These are phyloP conservation scores for Siniperca obscura DNA, from an alignment of 2,797 vertebrate species.

Conservation along the genomic window DNA sequence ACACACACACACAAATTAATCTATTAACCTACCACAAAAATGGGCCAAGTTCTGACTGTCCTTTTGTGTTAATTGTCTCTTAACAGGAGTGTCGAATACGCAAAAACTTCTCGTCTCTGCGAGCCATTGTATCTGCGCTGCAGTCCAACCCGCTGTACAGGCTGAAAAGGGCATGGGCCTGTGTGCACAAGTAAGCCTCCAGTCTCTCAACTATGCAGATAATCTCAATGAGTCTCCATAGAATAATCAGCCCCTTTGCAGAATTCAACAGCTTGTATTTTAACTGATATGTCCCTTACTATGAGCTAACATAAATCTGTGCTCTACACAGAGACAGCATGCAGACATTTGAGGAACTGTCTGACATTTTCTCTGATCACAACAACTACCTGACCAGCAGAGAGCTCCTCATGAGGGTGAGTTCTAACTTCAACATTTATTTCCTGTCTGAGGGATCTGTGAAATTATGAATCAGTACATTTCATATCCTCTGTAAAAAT, in stretches of 20 bases:
- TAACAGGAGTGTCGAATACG: slow-evolving; percentile 94
- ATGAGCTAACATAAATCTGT: slow-evolving; percentile 21
- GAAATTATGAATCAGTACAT: background rate
- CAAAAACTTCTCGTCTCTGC: slow-evolving; percentile 97
- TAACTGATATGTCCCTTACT: background rate
- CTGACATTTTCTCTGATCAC: slow-evolving; percentile 95
- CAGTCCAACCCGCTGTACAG: slow-evolving; percentile 96
- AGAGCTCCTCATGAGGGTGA: slow-evolving; percentile 96
- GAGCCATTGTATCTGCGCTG: slow-evolving; percentile 93
- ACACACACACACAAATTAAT: background rate
- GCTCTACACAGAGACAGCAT: slow-evolving; percentile 87
- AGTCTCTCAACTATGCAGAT: slow-evolving; percentile 25
- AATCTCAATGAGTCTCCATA: slow-evolving; percentile 21
- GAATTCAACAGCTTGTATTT: background rate
- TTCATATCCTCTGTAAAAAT: background rate
- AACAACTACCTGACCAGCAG: slow-evolving; percentile 95
- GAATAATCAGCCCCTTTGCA: background rate
- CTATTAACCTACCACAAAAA: rapidly evolving
- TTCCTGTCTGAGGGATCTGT: background rate
- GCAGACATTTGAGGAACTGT: slow-evolving; percentile 94
- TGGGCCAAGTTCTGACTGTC: background rate
- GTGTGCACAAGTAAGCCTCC: slow-evolving; percentile 91
- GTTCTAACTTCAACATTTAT: slow-evolving; percentile 25
- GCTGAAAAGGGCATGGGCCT: slow-evolving; percentile 92
- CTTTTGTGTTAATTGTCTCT: background rate